These are phyloP conservation scores for Drosophila obscura DNA, from an alignment of 1,140 invertebrate genomes.

Conservation along the genomic window DNA sequence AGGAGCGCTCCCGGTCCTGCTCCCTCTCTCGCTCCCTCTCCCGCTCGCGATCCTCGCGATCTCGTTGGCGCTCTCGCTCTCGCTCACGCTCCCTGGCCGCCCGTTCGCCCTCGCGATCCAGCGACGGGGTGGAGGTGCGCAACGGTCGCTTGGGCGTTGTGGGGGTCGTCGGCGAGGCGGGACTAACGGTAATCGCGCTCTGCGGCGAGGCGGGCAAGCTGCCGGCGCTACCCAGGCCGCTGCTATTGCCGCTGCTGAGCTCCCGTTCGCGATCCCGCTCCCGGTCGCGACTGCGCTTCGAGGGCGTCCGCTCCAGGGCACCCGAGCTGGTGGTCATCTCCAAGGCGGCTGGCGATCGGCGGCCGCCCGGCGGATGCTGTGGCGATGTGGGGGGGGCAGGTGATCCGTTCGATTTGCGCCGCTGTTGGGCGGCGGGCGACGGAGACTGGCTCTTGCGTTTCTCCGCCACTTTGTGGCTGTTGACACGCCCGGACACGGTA, in stretches of 20 bases:
- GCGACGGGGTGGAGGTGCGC: constrained; percentile 73
- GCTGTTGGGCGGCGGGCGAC: constrained; percentile 63
- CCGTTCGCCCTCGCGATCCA: constrained; percentile 29
- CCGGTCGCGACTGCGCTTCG: constrained; percentile 45
- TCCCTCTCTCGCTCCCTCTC: constrained; percentile 17
- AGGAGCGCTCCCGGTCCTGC: constrained; percentile 18
- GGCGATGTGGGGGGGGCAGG: constrained; percentile 11
- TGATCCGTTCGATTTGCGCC: constrained; percentile 58
- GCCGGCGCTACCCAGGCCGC: constrained; percentile 62
- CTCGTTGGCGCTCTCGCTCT: constrained; percentile 15
- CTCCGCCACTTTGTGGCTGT: constrained; percentile 81
- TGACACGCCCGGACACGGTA: constrained; percentile 14
- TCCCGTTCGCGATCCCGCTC: constrained; percentile 44
- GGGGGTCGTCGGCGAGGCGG: constrained; percentile 48
- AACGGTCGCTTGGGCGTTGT: constrained; percentile 61
- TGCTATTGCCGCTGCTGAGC: constrained; percentile 52
- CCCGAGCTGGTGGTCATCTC: constrained; percentile 60
- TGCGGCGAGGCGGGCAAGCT: constrained; percentile 73
- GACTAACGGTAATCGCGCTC: constrained; percentile 56
- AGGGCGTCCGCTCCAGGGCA: constrained; percentile 54
- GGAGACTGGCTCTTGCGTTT: constrained; percentile 79
- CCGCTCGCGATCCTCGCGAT: constrained; percentile 24
- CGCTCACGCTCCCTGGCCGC: constrained; percentile 25
- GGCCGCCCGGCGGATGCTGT: not conserved
- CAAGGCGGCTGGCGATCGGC: not conserved